Evolutionary conservation across 2,797 vertebrate genomes (phyloP), one percentile per base, ranked within the genome.

Genomic region (Sebastes matsubarae): DNA sequence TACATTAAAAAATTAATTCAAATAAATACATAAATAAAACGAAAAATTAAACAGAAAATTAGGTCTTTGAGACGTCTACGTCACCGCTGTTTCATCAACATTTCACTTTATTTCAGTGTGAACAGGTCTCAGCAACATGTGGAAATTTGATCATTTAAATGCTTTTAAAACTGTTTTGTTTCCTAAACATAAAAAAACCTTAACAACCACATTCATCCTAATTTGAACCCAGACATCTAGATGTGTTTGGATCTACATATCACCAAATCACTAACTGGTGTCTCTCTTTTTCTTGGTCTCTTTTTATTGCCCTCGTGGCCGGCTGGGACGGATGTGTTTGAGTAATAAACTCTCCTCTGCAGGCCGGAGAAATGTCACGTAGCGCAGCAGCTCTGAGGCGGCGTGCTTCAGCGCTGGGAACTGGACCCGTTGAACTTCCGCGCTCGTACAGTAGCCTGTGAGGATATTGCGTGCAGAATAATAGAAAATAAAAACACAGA

Each of bases 381-480:
- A 82, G 69, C 5, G 4, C 68, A 5, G 57, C 36, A n/a, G 38
- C 58, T 70, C 52, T 58, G 14, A n/a, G 18, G 71, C 58, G n/a
- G 34, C 4, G 63, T 9, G 36, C 68, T 18, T 8, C 65, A n/a
- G 70, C 50, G 64, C 36, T 61, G 79, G 57, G 80, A 81, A 64
- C 20, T 68, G 79, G 42, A 86, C 82, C 76, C 12, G 2, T 0
- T 88, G 82, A 91, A 85, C 89, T 87, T 89, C 88, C 72, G 20
- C 2, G 3, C n/a, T 4, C 29, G 10, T 77, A 80, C 85, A 69
- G 77, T 59, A 3, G 27, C 38, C 38, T 42, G 14, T 13, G 75
- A 88, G 89, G 91, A 92, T 88, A 57, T 85, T 2, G 69, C 24
- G 65, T 55, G 77, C 70, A 61, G 52, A 67, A 82, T 30, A 75